These are phyloP conservation scores for Crotalus tigris DNA, from an alignment of 2,113 vertebrate species.

Conservation along the genomic window DNA sequence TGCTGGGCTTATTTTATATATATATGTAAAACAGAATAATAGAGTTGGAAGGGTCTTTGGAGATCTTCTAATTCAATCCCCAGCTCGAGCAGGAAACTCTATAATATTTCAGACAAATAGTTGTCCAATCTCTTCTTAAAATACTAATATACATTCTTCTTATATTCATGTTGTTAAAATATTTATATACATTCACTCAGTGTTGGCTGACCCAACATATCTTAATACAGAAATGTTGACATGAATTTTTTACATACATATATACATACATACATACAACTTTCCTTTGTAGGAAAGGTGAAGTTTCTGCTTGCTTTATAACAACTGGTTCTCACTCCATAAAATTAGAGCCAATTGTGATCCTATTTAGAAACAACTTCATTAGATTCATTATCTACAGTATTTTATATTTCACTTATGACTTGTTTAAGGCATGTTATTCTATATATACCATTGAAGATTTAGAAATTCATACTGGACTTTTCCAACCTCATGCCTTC, in stretches of 20 bases:
- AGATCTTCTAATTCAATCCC: too few relatives aligned
- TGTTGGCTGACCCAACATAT: neutral
- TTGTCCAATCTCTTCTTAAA: too few relatives aligned
- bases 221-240: neutral
- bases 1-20: too few relatives aligned
- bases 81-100: too few relatives aligned
- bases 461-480: neutral
- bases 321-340: neutral
- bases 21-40: too few relatives aligned
- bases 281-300: neutral
- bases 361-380: neutral
- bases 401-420: neutral
- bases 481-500: neutral
- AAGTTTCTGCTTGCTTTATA: neutral
- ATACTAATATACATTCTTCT: too few relatives aligned
- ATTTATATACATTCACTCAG: too few relatives aligned
- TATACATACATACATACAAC: neutral
- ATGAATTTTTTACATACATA: too few relatives aligned
- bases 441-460: neutral
- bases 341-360: neutral
- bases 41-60: too few relatives aligned
- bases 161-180: too few relatives aligned
- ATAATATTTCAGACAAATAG: too few relatives aligned
- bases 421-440: neutral
- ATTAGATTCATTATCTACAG: neutral